Conservation (phyloP, 2,888 invertebrate genomes). For the Pandemis corylana region DNA sequence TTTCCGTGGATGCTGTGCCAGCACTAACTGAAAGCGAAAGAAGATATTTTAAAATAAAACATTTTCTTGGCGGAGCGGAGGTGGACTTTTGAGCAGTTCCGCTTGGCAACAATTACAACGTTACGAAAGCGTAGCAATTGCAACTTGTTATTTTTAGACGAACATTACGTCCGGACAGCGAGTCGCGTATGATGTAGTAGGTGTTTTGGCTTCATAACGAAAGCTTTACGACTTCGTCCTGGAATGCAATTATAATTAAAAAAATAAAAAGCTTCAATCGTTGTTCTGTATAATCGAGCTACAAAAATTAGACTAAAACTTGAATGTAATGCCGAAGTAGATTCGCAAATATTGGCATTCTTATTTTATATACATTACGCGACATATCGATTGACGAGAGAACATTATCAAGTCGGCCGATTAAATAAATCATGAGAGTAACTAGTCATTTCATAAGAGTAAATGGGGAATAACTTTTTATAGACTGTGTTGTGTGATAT, state of each 20-base stretch:
- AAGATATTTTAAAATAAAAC: slow-evolving; percentile 61
- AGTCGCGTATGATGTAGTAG: slow-evolving; percentile 5
- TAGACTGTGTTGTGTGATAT: slow-evolving; percentile 64
- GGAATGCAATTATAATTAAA: slow-evolving; percentile 3
- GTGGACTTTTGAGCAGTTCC: slow-evolving; percentile 52
- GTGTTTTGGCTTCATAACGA: slow-evolving; percentile 1
- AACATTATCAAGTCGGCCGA: not conserved
- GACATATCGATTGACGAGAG: not conserved
- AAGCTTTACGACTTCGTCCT: slow-evolving; percentile 1
- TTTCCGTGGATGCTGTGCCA: slow-evolving; percentile 67
- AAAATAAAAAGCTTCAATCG: not conserved
- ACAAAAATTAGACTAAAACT: not conserved
- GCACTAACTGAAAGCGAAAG: slow-evolving; percentile 72
- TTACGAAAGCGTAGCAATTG: slow-evolving; percentile 55
- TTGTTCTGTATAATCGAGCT: not conserved
- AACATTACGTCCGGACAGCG: slow-evolving; percentile 20
- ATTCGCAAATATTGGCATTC: not conserved
- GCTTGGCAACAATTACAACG: slow-evolving; percentile 57
- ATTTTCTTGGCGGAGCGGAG: slow-evolving; percentile 55
- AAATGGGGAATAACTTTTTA: slow-evolving; percentile 37
- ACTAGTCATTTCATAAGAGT: slow-evolving; percentile 32
- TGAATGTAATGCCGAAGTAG: not conserved
- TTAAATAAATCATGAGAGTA: not conserved
- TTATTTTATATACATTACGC: not conserved
- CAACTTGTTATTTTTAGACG: slow-evolving; percentile 39